Conservation (phyloP, 2,113 vertebrate genomes). For the Haliaeetus leucogaster region DNA sequence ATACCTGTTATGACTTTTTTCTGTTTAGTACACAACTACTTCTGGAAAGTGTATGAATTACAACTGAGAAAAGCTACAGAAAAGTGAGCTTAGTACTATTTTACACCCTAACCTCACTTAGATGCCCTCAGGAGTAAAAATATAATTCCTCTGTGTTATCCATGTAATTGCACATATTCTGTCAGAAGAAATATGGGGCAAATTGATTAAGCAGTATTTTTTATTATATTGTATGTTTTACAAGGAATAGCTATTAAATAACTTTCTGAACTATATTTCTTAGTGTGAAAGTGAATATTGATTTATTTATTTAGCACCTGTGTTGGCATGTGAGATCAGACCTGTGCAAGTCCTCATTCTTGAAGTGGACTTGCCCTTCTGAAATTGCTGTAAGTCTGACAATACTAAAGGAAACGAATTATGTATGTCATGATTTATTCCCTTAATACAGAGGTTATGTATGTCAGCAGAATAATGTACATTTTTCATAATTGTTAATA, state of each 20-base stretch:
- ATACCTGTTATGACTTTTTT: not conserved
- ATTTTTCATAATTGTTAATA: not conserved
- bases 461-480: not conserved
- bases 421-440: not conserved
- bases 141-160: not conserved
- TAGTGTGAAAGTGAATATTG: not conserved
- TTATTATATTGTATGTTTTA: not conserved
- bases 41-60: not conserved
- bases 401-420: not conserved
- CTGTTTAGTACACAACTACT: not conserved
- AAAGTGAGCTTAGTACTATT: not conserved
- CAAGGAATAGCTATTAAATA: not conserved
- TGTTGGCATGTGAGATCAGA: not conserved
- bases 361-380: not conserved
- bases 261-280: not conserved
- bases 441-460: not conserved
- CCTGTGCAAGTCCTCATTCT: not conserved
- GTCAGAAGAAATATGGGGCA: not conserved
- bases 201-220: not conserved
- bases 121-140: not conserved
- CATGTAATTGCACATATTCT: fast-evolving
- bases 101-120: not conserved
- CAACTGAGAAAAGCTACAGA: not conserved
- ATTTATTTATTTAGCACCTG: not conserved
- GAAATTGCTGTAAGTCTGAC: not conserved